phyloP scores from a whole-genome alignment of 2,888 invertebrate genomes.

The Carcina quercana region DNA sequence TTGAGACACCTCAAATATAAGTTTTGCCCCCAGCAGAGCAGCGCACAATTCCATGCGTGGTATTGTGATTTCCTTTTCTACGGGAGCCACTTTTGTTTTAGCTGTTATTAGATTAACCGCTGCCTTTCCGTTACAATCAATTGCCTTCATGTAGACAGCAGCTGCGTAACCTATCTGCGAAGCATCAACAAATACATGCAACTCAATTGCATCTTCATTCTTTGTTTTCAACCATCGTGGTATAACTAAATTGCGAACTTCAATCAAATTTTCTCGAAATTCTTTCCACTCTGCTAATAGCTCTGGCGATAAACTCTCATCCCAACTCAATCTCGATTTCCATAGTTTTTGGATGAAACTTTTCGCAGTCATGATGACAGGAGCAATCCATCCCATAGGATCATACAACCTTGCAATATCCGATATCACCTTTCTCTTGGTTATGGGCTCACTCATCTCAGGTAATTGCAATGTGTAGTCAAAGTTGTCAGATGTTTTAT shows the following conservation, averaged over 20 bases:
- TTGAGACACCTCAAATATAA: constrained; percentile 12
- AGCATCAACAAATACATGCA: constrained; percentile 16
- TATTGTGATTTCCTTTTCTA: constrained; percentile 10
- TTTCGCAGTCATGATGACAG: constrained; percentile 5
- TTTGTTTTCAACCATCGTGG: constrained; percentile 4
- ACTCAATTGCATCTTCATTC: constrained; percentile 4
- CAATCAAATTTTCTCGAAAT: constrained; percentile 1
- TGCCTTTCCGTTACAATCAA: neutral
- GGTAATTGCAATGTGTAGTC: neutral
- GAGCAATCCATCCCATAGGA: constrained; percentile 17
- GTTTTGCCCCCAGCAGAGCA: constrained; percentile 13
- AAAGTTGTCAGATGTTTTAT: constrained; percentile 6
- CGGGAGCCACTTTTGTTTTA: constrained; percentile 13
- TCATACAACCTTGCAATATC: constrained; percentile 17
- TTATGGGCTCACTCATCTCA: constrained; percentile 4
- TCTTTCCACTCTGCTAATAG: constrained; percentile 5
- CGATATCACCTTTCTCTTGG: constrained; percentile 17
- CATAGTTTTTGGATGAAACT: constrained; percentile 4
- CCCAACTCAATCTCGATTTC: constrained; percentile 2
- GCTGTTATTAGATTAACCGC: constrained; percentile 9
- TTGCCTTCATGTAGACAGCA: constrained; percentile 11
- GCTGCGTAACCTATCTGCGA: constrained; percentile 14
- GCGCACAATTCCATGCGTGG: constrained; percentile 16
- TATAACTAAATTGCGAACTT: constrained; percentile 4
- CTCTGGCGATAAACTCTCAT: neutral